phyloP scores from a whole-genome alignment of 2,888 invertebrate species.

The Pinctada fucata region DNA sequence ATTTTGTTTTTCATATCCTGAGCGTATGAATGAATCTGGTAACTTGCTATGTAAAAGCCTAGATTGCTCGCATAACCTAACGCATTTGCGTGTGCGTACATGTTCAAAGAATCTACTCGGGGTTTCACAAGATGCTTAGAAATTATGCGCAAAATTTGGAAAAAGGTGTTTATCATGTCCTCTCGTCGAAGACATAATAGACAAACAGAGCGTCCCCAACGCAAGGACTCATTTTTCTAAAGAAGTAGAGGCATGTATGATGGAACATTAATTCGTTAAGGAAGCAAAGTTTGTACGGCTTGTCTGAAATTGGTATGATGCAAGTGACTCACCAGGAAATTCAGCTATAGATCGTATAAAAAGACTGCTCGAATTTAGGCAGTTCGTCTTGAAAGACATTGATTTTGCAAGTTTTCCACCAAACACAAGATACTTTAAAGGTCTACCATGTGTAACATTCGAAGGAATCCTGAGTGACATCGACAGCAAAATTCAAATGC shows the following conservation, averaged over 20 bases:
- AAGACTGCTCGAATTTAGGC: not conserved
- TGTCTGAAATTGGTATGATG: slow-evolving; percentile 19
- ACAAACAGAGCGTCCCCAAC: slow-evolving; percentile 37
- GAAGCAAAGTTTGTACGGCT: not conserved
- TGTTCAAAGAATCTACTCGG: slow-evolving; percentile 9
- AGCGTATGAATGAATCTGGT: not conserved
- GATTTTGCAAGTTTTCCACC: not conserved
- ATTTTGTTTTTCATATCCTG: too few relatives aligned
- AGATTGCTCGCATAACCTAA: slow-evolving; percentile 28
- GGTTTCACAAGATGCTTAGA: slow-evolving; percentile 1
- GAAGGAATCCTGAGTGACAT: slow-evolving; percentile 1
- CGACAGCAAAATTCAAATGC: slow-evolving; percentile 16
- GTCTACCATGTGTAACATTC: slow-evolving; percentile 6
- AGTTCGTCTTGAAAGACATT: slow-evolving; percentile 1
- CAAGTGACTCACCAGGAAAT: not conserved
- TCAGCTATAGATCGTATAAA: slow-evolving; percentile 1
- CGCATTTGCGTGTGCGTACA: slow-evolving; percentile 15
- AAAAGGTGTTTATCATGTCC: slow-evolving; percentile 16
- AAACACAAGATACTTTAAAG: slow-evolving; percentile 1
- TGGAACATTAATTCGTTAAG: not conserved
- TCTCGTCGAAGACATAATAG: slow-evolving; percentile 30
- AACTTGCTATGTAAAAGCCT: slow-evolving; percentile 18
- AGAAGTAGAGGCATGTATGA: slow-evolving; percentile 26
- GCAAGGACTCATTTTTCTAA: slow-evolving; percentile 33
- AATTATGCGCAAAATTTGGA: slow-evolving; percentile 11